phyloP scores from a whole-genome alignment of 2,888 invertebrate genomes.

The Beris morrisii region DNA sequence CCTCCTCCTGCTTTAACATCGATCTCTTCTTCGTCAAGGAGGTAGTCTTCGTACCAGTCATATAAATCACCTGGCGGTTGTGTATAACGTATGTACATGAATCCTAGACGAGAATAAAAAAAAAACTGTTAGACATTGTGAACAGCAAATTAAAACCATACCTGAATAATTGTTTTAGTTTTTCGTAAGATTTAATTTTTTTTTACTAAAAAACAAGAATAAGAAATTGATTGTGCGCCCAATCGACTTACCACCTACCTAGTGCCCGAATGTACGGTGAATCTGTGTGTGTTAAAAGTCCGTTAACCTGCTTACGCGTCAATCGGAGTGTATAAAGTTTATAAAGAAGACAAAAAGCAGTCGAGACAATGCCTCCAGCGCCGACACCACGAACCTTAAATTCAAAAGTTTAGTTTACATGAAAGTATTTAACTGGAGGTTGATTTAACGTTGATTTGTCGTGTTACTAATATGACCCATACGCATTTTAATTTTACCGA shows the following conservation, averaged over 20 bases:
- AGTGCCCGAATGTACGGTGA: slow-evolving; percentile 97
- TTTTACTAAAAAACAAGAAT: slow-evolving; percentile 1
- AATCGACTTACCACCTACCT: slow-evolving; percentile 64
- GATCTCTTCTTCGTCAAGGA: slow-evolving; percentile 95
- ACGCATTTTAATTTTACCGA: too few relatives aligned
- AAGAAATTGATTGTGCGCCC: slow-evolving; percentile 42
- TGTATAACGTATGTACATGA: slow-evolving; percentile 86
- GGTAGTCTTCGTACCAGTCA: slow-evolving; percentile 95
- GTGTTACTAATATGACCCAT: too few relatives aligned
- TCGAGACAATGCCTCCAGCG: slow-evolving; percentile 99
- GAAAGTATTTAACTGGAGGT: slow-evolving; percentile 5
- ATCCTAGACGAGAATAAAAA: slow-evolving; percentile 56
- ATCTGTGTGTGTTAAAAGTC: slow-evolving; percentile 91
- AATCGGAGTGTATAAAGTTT: slow-evolving; percentile 94
- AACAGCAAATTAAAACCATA: slow-evolving; percentile 15
- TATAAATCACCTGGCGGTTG: slow-evolving; percentile 94
- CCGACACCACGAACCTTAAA: slow-evolving; percentile 93
- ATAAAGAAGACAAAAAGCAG: slow-evolving; percentile 98
- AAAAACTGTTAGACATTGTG: not conserved
- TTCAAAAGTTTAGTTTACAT: slow-evolving; percentile 24
- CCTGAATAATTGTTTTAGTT: slow-evolving; percentile 23
- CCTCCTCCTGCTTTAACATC: slow-evolving; percentile 99
- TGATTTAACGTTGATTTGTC: slow-evolving; percentile 8
- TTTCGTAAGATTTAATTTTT: slow-evolving; percentile 14
- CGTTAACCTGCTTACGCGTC: slow-evolving; percentile 97